phyloP scores from a whole-genome alignment of 2,113 vertebrate species.

The Jaculus jaculus region DNA sequence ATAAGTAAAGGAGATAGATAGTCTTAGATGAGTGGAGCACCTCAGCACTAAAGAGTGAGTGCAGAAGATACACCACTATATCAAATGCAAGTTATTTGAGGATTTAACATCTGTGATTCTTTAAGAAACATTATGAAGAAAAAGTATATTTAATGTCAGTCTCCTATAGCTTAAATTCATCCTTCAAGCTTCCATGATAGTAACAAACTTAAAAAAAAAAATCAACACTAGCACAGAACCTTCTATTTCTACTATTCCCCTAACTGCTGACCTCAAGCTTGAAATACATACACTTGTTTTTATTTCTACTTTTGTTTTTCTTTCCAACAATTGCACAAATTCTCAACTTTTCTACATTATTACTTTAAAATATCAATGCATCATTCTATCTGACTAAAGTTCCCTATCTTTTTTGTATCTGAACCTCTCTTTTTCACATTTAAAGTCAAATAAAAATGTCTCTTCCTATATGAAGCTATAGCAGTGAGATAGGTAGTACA shows the following conservation, averaged over 20 bases:
- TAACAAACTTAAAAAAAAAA: not conserved
- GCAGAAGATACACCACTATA: not conserved
- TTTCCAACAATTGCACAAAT: not conserved
- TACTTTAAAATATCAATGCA: not conserved
- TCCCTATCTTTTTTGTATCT: not conserved
- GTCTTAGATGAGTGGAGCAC: not conserved
- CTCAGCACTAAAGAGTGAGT: not conserved
- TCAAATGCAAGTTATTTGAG: not conserved
- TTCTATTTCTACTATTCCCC: not conserved
- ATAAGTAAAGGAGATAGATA: not conserved
- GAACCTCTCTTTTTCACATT: constrained; percentile 6
- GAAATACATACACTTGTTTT: not conserved
- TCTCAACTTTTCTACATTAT: not conserved
- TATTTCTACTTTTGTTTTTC: not conserved
- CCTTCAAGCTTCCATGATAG: not conserved
- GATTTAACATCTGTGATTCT: not conserved
- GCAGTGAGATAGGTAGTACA: not conserved
- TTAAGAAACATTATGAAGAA: not conserved
- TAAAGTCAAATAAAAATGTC: not conserved
- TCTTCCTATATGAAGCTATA: not conserved
- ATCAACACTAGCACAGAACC: not conserved
- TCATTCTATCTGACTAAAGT: not conserved
- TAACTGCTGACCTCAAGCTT: not conserved
- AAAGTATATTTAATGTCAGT: not conserved
- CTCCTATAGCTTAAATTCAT: not conserved